A percentile compares a stretch with the other conserved stretches of the same genome.
Conservation (phyloP, 2,888 invertebrate species). For the Calliphora vomitoria region DNA sequence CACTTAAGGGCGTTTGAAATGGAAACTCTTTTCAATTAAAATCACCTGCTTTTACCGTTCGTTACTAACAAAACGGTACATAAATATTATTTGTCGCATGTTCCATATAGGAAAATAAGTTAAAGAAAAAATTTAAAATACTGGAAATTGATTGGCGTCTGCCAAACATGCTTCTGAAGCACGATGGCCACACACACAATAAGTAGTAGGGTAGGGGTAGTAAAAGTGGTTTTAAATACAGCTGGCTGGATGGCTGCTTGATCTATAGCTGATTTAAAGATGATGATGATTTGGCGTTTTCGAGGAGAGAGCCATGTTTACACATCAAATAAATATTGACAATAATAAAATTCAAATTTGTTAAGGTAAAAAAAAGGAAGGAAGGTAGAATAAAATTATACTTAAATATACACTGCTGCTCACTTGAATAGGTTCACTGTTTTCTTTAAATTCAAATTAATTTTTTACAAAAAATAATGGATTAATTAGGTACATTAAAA, state of each 20-base stretch:
- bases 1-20: slow-evolving; percentile 25
- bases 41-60: slow-evolving; percentile 38
- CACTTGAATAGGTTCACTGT: no score
- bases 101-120: neutral
- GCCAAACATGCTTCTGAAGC: slow-evolving; percentile 51
- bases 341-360: slow-evolving; percentile 45
- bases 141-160: slow-evolving; percentile 47
- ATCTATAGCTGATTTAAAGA: neutral
- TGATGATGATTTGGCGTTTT: slow-evolving; percentile 30
- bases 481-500: no score
- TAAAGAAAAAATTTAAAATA: neutral
- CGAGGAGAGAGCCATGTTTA: neutral
- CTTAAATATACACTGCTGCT: no score
- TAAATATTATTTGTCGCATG: slow-evolving; percentile 9
- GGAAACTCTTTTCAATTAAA: slow-evolving; percentile 7
- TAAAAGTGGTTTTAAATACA: neutral
- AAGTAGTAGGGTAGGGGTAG: neutral
- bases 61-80: neutral
- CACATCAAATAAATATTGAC: slow-evolving; percentile 13
- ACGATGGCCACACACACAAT: slow-evolving; percentile 9
- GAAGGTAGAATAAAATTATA: no score
- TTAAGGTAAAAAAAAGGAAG: neutral
- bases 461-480: no score
- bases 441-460: no score
- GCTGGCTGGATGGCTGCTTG: slow-evolving; percentile 6